These are phyloP conservation scores for Pyrrhia umbra DNA, from an alignment of 2,888 invertebrate genomes.

Conservation along the genomic window DNA sequence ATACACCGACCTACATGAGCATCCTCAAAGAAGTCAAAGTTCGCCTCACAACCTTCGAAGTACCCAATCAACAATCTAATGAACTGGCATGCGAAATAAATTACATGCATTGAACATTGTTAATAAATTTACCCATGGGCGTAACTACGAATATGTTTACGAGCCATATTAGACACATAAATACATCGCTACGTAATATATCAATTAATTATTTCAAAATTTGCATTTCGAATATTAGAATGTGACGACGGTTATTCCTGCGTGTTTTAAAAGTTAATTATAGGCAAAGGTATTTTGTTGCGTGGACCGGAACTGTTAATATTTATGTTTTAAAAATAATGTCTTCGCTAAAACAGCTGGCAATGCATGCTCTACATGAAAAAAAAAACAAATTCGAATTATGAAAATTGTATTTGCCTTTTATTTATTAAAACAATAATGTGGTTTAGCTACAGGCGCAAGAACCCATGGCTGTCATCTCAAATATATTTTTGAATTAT, in stretches of 20 bases:
- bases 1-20: conserved; percentile 66
- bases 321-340: neutral
- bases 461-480: neutral
- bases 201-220: conserved; percentile 37
- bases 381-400: neutral
- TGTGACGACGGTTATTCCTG: conserved; percentile 14
- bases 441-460: neutral
- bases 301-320: conserved; percentile 35
- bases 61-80: conserved; percentile 87
- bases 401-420: neutral
- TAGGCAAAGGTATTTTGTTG: neutral
- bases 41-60: conserved; percentile 81
- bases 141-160: conserved; percentile 51
- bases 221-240: conserved; percentile 12
- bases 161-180: conserved; percentile 40
- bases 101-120: conserved; percentile 64
- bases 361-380: neutral
- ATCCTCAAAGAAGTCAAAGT: conserved; percentile 81
- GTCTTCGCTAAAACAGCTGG: conserved; percentile 11
- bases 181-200: conserved; percentile 39
- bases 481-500: neutral
- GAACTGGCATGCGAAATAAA: conserved; percentile 67
- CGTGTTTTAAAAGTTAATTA: conserved; percentile 38
- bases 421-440: neutral
- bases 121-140: conserved; percentile 60